Conservation (phyloP, 2,888 invertebrate genomes). For the Willowsia nigromaculata region DNA sequence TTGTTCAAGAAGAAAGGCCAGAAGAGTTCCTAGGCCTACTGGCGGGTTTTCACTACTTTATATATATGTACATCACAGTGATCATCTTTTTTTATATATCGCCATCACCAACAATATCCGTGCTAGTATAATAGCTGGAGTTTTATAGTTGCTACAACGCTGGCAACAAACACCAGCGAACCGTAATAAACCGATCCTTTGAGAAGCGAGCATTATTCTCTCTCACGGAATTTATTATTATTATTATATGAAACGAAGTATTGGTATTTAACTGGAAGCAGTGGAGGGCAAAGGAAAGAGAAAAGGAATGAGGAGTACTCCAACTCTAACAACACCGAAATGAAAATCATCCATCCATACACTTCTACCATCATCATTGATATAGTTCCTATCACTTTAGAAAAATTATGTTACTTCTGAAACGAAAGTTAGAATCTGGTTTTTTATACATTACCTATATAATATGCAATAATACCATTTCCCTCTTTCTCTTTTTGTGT, state of each 20-base stretch:
- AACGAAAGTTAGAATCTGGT: conserved; percentile 2
- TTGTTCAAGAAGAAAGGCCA: not conserved
- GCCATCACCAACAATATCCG: not conserved
- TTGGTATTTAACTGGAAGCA: not conserved
- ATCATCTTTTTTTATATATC: not conserved
- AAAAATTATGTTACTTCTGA: not conserved
- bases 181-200: conserved; percentile 50
- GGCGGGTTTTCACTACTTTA: not conserved
- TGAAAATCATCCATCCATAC: not conserved
- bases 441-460: not conserved
- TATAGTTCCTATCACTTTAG: not conserved
- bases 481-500: not conserved
- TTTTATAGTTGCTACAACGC: not conserved
- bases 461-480: too few relatives aligned
- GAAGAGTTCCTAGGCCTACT: not conserved
- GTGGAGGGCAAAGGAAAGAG: not conserved
- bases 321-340: not conserved
- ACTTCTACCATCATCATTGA: not conserved
- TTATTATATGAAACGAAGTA: not conserved
- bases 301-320: not conserved
- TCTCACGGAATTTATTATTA: not conserved
- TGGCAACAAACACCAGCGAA: not conserved
- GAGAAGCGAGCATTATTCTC: conserved; percentile 26
- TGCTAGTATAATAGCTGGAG: not conserved
- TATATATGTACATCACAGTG: not conserved